Conservation (phyloP, 2,113 vertebrate species). For the Coptodon rendalli region DNA sequence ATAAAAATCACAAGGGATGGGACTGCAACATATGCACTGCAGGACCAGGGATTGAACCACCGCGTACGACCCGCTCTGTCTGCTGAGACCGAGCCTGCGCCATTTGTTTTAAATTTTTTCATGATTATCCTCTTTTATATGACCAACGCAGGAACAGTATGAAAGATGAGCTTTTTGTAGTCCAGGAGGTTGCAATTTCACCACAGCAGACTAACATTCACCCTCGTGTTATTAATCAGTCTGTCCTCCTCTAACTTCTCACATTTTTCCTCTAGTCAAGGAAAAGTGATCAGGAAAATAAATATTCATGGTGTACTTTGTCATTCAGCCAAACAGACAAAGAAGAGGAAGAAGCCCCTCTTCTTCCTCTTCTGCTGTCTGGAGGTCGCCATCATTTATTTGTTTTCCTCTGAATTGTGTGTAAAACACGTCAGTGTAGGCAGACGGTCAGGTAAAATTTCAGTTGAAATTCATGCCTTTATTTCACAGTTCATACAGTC, state of each 20-base stretch:
- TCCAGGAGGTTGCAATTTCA: fast-evolving
- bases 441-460: neutral
- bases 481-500: neutral
- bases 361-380: neutral
- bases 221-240: neutral
- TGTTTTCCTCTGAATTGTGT: neutral
- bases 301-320: neutral
- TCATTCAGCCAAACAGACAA: neutral
- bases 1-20: neutral
- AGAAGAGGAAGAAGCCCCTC: neutral
- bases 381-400: neutral
- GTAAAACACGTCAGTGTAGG: neutral
- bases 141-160: neutral
- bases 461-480: neutral
- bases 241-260: neutral
- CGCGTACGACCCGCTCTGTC: fast-evolving
- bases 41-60: neutral
- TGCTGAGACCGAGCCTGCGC: neutral
- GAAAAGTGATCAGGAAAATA: neutral
- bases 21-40: neutral
- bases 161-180: neutral
- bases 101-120: neutral
- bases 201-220: neutral
- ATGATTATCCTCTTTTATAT: neutral
- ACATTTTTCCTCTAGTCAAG: neutral